A percentile compares a stretch with the other conserved stretches of the same genome.
These are phyloP conservation scores for Sesia bembeciformis DNA, from an alignment of 2,888 invertebrate species.

Conservation along the genomic window DNA sequence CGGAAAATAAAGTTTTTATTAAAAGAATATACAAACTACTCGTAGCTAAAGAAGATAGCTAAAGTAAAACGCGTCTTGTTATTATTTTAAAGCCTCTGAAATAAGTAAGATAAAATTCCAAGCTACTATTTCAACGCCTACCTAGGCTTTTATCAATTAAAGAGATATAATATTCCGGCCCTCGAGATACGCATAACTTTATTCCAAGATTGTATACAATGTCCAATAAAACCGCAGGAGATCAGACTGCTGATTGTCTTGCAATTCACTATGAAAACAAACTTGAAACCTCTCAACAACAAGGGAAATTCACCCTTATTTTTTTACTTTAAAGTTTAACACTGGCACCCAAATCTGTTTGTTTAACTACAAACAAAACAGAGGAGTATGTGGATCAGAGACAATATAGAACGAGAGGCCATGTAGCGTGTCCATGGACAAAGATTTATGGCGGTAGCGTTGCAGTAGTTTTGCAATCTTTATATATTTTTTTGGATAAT, in stretches of 20 bases:
- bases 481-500: conserved; percentile 21
- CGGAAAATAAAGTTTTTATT: not conserved
- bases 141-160: conserved; percentile 20
- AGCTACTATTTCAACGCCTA: not conserved
- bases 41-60: not conserved
- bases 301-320: conserved; percentile 15
- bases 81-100: not conserved
- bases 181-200: conserved; percentile 18
- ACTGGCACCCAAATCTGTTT: not conserved
- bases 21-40: not conserved
- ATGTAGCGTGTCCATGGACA: conserved; percentile 59
- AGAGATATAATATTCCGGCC: conserved; percentile 18
- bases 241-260: conserved; percentile 43
- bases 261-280: conserved; percentile 25
- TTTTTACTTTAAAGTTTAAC: not conserved
- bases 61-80: not conserved
- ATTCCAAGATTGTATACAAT: conserved; percentile 21
- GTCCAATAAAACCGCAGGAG: conserved; percentile 45
- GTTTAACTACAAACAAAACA: conserved; percentile 22
- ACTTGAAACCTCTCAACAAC: conserved; percentile 14
- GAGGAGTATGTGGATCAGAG: conserved; percentile 45
- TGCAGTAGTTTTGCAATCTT: conserved; percentile 47
- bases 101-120: not conserved
- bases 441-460: conserved; percentile 49
- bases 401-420: conserved; percentile 58